Conservation (phyloP, 2,888 invertebrate genomes). For the Lasioglossum malachurum region DNA sequence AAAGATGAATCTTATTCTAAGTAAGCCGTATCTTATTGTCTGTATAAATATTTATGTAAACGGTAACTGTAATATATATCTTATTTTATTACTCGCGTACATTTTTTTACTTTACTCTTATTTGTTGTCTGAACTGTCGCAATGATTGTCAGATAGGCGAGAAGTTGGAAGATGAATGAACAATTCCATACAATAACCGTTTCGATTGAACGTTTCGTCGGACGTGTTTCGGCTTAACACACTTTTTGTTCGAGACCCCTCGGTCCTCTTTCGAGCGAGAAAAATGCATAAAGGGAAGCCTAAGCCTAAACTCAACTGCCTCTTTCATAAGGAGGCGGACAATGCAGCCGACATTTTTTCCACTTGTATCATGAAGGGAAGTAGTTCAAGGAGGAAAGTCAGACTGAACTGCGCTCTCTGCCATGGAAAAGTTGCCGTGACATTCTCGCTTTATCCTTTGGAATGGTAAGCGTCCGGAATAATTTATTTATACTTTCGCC, state of each 20-base stretch:
- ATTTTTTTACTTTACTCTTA: no score
- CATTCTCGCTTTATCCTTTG: slow-evolving; percentile 8
- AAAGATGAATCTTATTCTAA: no score
- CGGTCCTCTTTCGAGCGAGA: slow-evolving; percentile 5
- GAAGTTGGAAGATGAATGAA: no score
- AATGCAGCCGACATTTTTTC: slow-evolving; percentile 35
- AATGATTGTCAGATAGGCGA: not conserved
- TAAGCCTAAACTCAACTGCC: slow-evolving; percentile 28
- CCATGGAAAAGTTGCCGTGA: slow-evolving; percentile 17
- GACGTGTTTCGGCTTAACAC: slow-evolving; percentile 7
- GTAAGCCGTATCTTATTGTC: no score
- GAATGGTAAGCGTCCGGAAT: not conserved
- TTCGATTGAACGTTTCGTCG: not conserved
- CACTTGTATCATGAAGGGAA: slow-evolving; percentile 19
- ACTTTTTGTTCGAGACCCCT: slow-evolving; percentile 19
- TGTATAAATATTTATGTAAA: no score
- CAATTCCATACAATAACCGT: not conserved
- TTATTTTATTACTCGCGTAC: no score
- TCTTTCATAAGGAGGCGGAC: slow-evolving; percentile 20
- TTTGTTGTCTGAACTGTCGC: not conserved
- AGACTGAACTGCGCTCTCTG: not conserved
- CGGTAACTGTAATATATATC: no score
- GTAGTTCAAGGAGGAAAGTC: slow-evolving; percentile 28
- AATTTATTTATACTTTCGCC: not conserved
- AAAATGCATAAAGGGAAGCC: slow-evolving; percentile 12